Evolutionary conservation across 2,113 vertebrate genomes (phyloP), one percentile per base, ranked within the genome.

Genomic region (Lipophrys pholis): DNA sequence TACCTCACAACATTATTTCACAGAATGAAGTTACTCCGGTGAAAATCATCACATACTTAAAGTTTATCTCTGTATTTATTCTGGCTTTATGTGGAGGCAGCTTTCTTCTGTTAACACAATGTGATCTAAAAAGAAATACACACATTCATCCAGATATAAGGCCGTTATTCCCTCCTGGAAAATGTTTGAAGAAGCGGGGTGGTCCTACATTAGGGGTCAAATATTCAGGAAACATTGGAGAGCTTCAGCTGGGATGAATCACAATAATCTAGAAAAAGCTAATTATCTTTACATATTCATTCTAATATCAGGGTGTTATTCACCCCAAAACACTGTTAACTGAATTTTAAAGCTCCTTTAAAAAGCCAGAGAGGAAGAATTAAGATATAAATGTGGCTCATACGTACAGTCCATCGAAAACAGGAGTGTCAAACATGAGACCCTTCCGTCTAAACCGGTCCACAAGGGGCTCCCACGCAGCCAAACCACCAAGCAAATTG

Each of bases 271-370:
- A 30, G 4, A 30, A 30, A 30, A 30, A 30, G 21, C 21, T 30
- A 30, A 30, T 30, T 30, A 30, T 30, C 21, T 30, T 30, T 30
- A 30, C 21, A 30, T 30, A 30, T 30, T 30, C 2, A 30, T 30
- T 30, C 2, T 30, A 30, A 30, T 30, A 30, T 30, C 21, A 30
- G 21, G 21, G 4, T 30, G 21, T 30, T 30, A 30, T 4, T 30
- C 21, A 30, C 21, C 21, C 21, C 21, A 30, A 30, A 2, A 30
- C 21, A 30, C 21, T 30, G 83, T 81, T 82, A 86, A 88, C 21
- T 76, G 74, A 82, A 54, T 51, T 83, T 66, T 80, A 76, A 65
- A 71, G 72, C 59, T 72, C 69, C 70, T 70, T 82, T 67, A 10
- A 86, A 58, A 49, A 53, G 45, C 76, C 71, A 50, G 67, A 30